Percentiles rank a stretch among this genome's conserved stretches.
These are phyloP conservation scores for Acronicta psi DNA, from an alignment of 2,888 invertebrate species.

Conservation along the genomic window DNA sequence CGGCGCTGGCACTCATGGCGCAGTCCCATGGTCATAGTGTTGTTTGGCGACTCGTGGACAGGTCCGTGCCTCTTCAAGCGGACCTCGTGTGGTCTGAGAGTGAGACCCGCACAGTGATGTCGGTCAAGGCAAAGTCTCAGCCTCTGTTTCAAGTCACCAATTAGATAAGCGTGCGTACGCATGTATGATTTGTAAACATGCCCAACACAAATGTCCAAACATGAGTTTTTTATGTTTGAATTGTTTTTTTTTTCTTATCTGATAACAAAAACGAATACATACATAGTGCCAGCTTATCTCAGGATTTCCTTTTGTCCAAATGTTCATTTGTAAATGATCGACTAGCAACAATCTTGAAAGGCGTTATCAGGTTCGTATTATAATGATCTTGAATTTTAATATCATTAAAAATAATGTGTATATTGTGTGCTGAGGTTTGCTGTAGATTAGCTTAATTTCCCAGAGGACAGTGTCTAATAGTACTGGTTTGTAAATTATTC, in stretches of 20 bases:
- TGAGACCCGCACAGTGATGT: conserved; percentile 8
- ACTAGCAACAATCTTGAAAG: conserved; percentile 29
- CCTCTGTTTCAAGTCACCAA: conserved; percentile 31
- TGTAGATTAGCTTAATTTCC: conserved; percentile 44
- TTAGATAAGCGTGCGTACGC: conserved; percentile 41
- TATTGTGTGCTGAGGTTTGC: conserved; percentile 46
- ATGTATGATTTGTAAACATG: conserved; percentile 38
- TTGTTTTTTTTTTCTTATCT: conserved; percentile 48
- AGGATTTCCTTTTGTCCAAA: conserved; percentile 41
- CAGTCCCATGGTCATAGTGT: too few species aligned
- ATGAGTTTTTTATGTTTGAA: conserved; percentile 39
- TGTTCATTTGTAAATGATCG: conserved; percentile 17
- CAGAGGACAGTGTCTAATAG: conserved; percentile 27
- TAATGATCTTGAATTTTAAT: conserved; percentile 42
- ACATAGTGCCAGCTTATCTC: conserved; percentile 36
- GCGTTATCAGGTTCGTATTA: conserved; percentile 30
- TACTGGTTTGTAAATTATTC: conserved; percentile 24
- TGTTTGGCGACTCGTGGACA: too few species aligned
- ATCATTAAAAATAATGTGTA: conserved; percentile 48
- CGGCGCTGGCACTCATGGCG: too few species aligned
- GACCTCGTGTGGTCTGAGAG: not conserved
- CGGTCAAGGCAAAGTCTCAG: conserved; percentile 36
- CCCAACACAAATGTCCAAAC: conserved; percentile 36
- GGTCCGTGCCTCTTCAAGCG: conserved; percentile 2
- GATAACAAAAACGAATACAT: conserved; percentile 38